Evolutionary conservation across 2,113 vertebrate genomes (phyloP).

Genomic region (Girardinichthys multiradiatus): DNA sequence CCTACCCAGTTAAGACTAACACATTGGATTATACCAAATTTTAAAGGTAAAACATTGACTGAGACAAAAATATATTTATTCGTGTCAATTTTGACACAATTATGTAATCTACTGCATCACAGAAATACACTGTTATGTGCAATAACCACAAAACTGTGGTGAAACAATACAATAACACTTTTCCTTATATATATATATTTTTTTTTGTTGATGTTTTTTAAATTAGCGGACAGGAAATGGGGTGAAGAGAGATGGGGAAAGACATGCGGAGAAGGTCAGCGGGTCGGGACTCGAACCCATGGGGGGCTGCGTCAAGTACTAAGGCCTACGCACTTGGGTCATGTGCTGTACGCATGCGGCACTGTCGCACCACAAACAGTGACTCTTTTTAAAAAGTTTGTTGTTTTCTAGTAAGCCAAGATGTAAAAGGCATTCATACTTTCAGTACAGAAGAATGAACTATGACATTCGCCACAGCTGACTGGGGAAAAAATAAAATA

Average conservation of each 20-base stretch:
- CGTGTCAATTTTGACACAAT: constrained; percentile 31
- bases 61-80: neutral
- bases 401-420: constrained; percentile 30
- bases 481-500: constrained; percentile 26
- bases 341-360: too few relatives aligned
- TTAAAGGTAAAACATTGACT: constrained; percentile 6
- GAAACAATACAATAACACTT: constrained; percentile 3
- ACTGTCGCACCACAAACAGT: too few relatives aligned
- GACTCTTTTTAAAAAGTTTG: constrained; percentile 7
- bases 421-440: constrained; percentile 43
- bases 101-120: constrained; percentile 10
- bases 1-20: neutral
- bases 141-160: constrained; percentile 34
- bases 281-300: too few relatives aligned
- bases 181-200: too few relatives aligned
- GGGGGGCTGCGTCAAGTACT: too few relatives aligned
- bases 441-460: constrained; percentile 38
- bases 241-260: too few relatives aligned
- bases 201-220: too few relatives aligned
- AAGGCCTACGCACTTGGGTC: too few relatives aligned
- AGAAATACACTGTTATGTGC: constrained; percentile 28
- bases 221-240: too few relatives aligned
- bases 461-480: constrained; percentile 4
- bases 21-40: constrained; percentile 1
- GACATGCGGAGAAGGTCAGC: too few relatives aligned